Base-by-base conservation (phyloP, 2,797 vertebrate genomes). In the Artibeus lituratus region DNA sequence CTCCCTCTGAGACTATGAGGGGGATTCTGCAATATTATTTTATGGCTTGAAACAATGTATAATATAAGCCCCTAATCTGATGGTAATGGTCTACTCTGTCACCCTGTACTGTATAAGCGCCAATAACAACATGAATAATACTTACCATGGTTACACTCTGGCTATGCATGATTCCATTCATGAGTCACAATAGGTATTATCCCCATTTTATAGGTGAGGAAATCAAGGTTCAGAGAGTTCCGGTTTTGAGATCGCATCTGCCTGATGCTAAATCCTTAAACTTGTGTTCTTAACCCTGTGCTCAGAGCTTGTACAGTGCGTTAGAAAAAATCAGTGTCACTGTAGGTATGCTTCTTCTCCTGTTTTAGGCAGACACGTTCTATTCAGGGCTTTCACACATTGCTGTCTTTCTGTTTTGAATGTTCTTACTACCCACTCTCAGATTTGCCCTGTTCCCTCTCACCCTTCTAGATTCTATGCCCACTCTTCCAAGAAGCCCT, bases 1-100 rank as follows among this genome's bases (percentile, higher is more conserved):
- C 81, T 94, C 86, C 93, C 92, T 95, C 21, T 0, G 86, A 91
- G 91, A 91, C 86, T 49, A 1, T 16, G n/a, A 90, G 29, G 42
- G 47, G 22, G 78, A 86, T 86, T 90, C 85, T 78, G 83, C 53
- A 47, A 62, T 82, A 74, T 19, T 22, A 22, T 82, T 95, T 94
- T 92, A 91, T 49, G 11, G 7, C 65, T 93, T 83, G 92, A 92
- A 94, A 90, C 70, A 44, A 37, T 14, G n/a, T 57, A 49, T 53
- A 59, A 51, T 72, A n/a, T 49, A 53, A 97, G 53, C 14, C n/a
- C 19, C 70, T 94, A 82, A 74, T 81, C 11, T 10, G 51, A 84
- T 18, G 24, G 81, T 81, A 82, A 94, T 47, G n/a, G 26, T 78
- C 77, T 76, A 32, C 26, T 80, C 37, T 62, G 85, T 87, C 49